These are phyloP conservation scores for Acipenser transmontanus DNA, from an alignment of 2,797 vertebrate species.

Conservation along the genomic window DNA sequence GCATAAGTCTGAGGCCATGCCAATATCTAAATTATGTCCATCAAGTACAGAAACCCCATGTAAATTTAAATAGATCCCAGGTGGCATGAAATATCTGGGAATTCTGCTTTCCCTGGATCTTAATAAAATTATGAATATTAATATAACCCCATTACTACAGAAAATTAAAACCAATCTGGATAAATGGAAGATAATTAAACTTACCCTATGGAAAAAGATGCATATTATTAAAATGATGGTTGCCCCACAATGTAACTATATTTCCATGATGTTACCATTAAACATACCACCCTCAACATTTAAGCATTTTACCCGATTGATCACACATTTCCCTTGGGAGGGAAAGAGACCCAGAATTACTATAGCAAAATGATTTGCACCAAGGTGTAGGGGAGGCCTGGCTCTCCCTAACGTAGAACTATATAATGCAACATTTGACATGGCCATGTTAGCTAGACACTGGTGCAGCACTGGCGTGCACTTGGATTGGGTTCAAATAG, in stretches of 20 bases:
- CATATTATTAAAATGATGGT: slow-evolving; percentile 19
- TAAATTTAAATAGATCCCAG: slow-evolving; percentile 14
- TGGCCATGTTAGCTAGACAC: too few species aligned
- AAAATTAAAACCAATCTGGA: slow-evolving; percentile 21
- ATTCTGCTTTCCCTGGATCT: background rate
- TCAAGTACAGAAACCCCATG: background rate
- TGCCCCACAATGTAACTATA: slow-evolving; percentile 10
- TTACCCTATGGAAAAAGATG: slow-evolving; percentile 18
- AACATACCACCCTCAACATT: too few species aligned
- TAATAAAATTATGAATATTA: slow-evolving; percentile 9
- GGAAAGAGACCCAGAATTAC: too few species aligned
- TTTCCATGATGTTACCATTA: slow-evolving; percentile 7
- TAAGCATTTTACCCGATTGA: too few species aligned
- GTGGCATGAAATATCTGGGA: slow-evolving; percentile 9
- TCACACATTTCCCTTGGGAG: too few species aligned
- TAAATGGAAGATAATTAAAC: slow-evolving; percentile 14
- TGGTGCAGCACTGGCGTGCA: too few species aligned
- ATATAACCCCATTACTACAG: slow-evolving; percentile 11
- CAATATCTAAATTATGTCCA: background rate
- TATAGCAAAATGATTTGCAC: too few species aligned
- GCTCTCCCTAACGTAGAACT: too few species aligned
- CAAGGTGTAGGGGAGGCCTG: too few species aligned
- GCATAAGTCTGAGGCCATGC: slow-evolving; percentile 7
- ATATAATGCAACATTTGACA: too few species aligned
- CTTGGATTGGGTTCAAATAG: too few species aligned